A percentile compares a stretch with the other conserved stretches of the same genome.
phyloP scores from a whole-genome alignment of 2,888 invertebrate genomes.

The Pemphredon lugubris region DNA sequence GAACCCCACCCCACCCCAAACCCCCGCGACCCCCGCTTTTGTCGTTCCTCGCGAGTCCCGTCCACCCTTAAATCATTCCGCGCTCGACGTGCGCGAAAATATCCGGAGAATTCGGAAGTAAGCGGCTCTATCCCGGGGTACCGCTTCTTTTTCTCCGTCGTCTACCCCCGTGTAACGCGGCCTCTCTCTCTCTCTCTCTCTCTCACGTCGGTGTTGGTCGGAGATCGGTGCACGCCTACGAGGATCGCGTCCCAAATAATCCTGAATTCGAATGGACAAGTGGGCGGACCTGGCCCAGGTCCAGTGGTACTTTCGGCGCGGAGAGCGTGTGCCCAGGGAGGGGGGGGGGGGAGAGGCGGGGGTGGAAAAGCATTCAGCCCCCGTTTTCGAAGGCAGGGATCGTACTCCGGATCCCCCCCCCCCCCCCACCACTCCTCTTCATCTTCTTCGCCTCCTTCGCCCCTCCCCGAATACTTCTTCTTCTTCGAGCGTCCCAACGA shows the following conservation, averaged over 20 bases:
- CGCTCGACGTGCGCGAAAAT: constrained; percentile 69
- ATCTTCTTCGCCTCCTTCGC: constrained; percentile 25
- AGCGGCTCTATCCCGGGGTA: constrained; percentile 53
- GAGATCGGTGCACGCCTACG: constrained; percentile 69
- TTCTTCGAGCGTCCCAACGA: constrained; percentile 37
- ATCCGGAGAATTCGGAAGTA: constrained; percentile 75
- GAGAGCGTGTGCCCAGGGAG: too few relatives aligned
- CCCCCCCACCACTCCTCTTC: too few relatives aligned
- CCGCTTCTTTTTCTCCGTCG: constrained; percentile 46
- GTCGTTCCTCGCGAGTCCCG: background rate
- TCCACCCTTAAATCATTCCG: constrained; percentile 69
- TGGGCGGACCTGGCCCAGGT: constrained; percentile 75
- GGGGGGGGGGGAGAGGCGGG: too few relatives aligned
- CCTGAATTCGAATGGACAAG: constrained; percentile 75
- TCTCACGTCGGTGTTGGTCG: constrained; percentile 55
- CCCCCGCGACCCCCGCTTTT: too few relatives aligned
- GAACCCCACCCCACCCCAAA: too few relatives aligned
- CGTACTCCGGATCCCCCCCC: constrained; percentile 50
- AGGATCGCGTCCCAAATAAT: constrained; percentile 74
- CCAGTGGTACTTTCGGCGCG: constrained; percentile 74
- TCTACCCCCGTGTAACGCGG: too few relatives aligned
- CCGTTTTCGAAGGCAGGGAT: constrained; percentile 54
- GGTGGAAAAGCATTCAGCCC: constrained; percentile 72
- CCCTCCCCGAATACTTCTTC: constrained; percentile 26
- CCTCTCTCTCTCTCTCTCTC: too few relatives aligned